Base-by-base conservation (phyloP, 2,888 invertebrate species). In the Agrilus mali region DNA sequence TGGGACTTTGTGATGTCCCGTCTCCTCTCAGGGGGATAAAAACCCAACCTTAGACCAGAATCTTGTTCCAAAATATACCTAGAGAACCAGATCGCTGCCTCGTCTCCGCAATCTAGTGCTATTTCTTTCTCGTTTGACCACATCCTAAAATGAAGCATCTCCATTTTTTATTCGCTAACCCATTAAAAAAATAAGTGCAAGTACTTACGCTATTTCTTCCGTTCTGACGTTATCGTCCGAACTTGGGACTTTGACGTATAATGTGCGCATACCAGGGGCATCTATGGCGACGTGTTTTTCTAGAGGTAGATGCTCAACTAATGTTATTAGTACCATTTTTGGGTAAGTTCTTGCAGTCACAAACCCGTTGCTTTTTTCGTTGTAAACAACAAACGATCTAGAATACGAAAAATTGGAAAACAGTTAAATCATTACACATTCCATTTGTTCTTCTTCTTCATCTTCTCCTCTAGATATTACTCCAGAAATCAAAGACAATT, bases 41-140 rank as follows among this genome's bases (percentile, higher is more conserved):
- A 66, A 10, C 60, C 64, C 36, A 67, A 47, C 12, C 65, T 53
- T 35, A 64, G 47, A 5, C 63, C 65, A 5, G 52, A 46, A 36
- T 58, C 56, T 40, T 52, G 55, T 39, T 56, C 58, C 5, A 57
- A 46, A 36, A 64, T 56, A 41, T 63, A 71, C 54, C 63, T 63
- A 2, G 74, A 72, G 47, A 82, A 61, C 81, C 81, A 82, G 37
- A 64, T 59, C 1, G 76, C 72, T 4, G 72, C 74, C 46, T 71
- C 71, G 32, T 75, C 69, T 1, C 81, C 81, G 63, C 80, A 81
- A 60, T 82, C 80, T 42, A 73, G 8, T 8, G 35, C 17, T 16
- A 13, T 22, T 39, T 16, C n/a, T 27, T 14, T 39, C 15, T 27
- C 20, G 20, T 16, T 10, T 16, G 13, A 38, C 22, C 22, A 38